Evolutionary conservation across 2,113 vertebrate species (phyloP).

Genomic region (Lepisosteus oculatus): DNA sequence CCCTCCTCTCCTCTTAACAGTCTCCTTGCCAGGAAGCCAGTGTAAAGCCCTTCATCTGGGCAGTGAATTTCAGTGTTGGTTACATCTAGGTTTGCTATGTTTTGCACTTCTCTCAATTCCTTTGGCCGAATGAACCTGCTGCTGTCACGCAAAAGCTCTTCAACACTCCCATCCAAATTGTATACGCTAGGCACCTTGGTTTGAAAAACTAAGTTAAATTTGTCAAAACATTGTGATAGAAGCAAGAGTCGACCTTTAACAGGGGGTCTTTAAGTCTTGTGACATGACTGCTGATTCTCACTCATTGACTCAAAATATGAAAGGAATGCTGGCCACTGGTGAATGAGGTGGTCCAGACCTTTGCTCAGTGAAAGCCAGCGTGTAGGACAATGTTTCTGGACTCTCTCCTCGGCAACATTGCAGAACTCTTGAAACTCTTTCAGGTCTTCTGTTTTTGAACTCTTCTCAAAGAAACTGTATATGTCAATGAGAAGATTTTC

Average conservation of each 20-base stretch:
- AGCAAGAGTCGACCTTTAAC: slow-evolving; percentile 7
- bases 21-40: slow-evolving; percentile 22
- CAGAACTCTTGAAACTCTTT: slow-evolving; percentile 1
- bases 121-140: slow-evolving; percentile 25
- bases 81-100: slow-evolving; percentile 16
- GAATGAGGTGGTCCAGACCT: slow-evolving; percentile 5
- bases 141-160: slow-evolving; percentile 18
- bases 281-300: slow-evolving; percentile 18
- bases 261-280: slow-evolving; percentile 12
- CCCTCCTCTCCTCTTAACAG: slow-evolving; percentile 25
- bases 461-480: slow-evolving; percentile 13
- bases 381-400: background rate
- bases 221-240: slow-evolving; percentile 4
- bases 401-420: slow-evolving; percentile 2
- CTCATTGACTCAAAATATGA: slow-evolving; percentile 22
- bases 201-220: slow-evolving; percentile 2
- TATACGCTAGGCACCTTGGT: background rate
- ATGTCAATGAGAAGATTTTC: slow-evolving; percentile 14
- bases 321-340: slow-evolving; percentile 18
- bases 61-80: slow-evolving; percentile 27
- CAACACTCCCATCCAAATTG: background rate
- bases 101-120: background rate
- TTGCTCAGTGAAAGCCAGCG: slow-evolving; percentile 16
- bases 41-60: slow-evolving; percentile 26
- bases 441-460: background rate